Conservation (phyloP, 2,797 vertebrate species). For the Gymnoscopelus microlampas region DNA sequence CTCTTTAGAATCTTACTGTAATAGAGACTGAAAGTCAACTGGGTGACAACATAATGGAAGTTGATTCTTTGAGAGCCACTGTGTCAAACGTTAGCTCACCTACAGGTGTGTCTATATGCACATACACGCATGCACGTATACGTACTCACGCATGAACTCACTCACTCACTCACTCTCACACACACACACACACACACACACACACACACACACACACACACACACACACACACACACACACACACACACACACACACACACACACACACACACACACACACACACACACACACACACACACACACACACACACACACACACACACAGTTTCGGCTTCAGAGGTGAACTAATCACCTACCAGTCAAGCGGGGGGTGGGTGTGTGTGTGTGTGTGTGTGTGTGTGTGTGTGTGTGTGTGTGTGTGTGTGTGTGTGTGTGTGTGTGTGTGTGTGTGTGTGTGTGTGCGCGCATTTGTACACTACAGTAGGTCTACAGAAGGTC, state of each 20-base stretch:
- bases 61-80: slow-evolving; percentile 33
- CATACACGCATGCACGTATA: neutral
- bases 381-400: too few species aligned
- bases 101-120: neutral
- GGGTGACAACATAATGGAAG: slow-evolving; percentile 11
- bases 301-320: too few species aligned
- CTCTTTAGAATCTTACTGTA: slow-evolving; percentile 21
- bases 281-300: neutral
- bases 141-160: neutral
- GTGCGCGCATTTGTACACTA: neutral
- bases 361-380: too few species aligned
- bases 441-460: neutral
- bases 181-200: too few species aligned
- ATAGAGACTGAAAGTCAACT: slow-evolving; percentile 24
- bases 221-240: too few species aligned
- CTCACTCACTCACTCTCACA: neutral
- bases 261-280: neutral
- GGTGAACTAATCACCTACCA: too few species aligned
- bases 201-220: too few species aligned
- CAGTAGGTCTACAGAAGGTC: slow-evolving; percentile 5
- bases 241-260: too few species aligned
- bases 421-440: neutral
- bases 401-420: neutral
- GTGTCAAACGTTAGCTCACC: slow-evolving; percentile 15
- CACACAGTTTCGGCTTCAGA: too few species aligned